Evolutionary conservation across 2,888 invertebrate genomes (phyloP).

Genomic region (Mythimna lalbum): DNA sequence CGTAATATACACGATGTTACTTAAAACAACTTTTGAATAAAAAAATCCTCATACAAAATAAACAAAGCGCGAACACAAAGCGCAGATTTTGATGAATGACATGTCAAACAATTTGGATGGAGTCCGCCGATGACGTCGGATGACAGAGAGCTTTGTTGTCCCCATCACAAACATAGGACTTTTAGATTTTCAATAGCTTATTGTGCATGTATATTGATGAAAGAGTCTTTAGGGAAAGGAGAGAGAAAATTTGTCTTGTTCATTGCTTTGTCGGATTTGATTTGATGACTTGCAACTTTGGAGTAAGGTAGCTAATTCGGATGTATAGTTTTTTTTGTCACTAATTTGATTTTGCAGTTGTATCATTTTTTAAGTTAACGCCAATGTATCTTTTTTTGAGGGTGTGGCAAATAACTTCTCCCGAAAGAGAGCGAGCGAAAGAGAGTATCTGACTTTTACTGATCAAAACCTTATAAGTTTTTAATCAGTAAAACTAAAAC

Average conservation of each 20-base stretch:
- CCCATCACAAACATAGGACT: slow-evolving; percentile 36
- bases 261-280: not conserved
- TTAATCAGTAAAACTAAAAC: too few species aligned
- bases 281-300: not conserved
- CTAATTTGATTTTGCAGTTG: too few species aligned
- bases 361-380: too few species aligned
- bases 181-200: slow-evolving; percentile 38
- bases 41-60: slow-evolving; percentile 35
- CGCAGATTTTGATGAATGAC: slow-evolving; percentile 53
- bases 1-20: slow-evolving; percentile 17
- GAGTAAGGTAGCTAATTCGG: not conserved
- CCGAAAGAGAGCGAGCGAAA: too few species aligned
- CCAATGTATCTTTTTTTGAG: too few species aligned
- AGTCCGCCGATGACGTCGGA: slow-evolving; percentile 32
- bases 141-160: slow-evolving; percentile 50
- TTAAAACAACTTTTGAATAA: slow-evolving; percentile 3
- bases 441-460: too few species aligned
- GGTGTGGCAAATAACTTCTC: too few species aligned
- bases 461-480: too few species aligned
- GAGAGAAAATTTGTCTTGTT: not conserved
- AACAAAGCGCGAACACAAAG: slow-evolving; percentile 43
- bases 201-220: slow-evolving; percentile 30
- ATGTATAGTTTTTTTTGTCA: too few species aligned
- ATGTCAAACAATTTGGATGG: slow-evolving; percentile 56
- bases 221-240: not conserved